Conservation (phyloP, 2,797 vertebrate genomes). For the Enteromius treurensis region DNA sequence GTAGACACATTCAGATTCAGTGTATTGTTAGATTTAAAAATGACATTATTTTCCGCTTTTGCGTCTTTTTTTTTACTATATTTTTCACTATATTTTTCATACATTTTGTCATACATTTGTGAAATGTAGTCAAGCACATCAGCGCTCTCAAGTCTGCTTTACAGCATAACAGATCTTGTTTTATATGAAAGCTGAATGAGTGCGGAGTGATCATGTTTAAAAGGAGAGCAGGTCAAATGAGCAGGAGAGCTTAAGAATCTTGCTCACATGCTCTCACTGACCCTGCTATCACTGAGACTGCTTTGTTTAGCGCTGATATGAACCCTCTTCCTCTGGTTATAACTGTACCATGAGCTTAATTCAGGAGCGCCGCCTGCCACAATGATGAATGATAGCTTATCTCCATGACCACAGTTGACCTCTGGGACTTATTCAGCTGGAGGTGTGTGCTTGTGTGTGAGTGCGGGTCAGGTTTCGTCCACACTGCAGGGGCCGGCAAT, state of each 20-base stretch:
- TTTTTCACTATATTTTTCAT: slow-evolving; percentile 10
- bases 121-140: not conserved
- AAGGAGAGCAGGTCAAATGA: slow-evolving; percentile 42
- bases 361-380: slow-evolving; percentile 32
- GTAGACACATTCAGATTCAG: not conserved
- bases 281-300: slow-evolving; percentile 15
- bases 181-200: slow-evolving; percentile 29
- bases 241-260: slow-evolving; percentile 31
- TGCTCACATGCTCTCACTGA: not conserved
- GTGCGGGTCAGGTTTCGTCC: not conserved
- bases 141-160: slow-evolving; percentile 10
- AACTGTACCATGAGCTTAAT: slow-evolving; percentile 37
- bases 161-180: not conserved
- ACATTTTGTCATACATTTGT: not conserved
- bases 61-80: not conserved
- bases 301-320: slow-evolving; percentile 27
- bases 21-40: not conserved
- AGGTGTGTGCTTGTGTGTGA: slow-evolving; percentile 11
- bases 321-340: slow-evolving; percentile 43
- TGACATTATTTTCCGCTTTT: not conserved
- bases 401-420: slow-evolving; percentile 41
- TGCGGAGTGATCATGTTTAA: slow-evolving; percentile 28
- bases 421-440: slow-evolving; percentile 24
- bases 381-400: slow-evolving; percentile 52
- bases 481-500: not conserved